Base-by-base conservation (phyloP, 1,140 invertebrate genomes). In the Sarcophaga peregrina region DNA sequence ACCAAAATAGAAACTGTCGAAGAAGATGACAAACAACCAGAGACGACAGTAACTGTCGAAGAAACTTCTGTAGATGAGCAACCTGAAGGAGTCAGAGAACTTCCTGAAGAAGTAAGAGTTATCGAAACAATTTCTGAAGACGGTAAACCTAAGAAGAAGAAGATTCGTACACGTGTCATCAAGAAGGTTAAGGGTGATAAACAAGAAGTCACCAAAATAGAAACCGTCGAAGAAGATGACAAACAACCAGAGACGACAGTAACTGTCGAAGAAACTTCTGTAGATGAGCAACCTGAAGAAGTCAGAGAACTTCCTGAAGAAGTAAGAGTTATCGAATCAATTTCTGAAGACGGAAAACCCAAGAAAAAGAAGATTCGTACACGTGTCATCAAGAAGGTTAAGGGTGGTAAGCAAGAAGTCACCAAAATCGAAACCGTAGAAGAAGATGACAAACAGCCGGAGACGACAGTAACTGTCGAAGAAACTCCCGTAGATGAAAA, bases 391-490 rank as follows among this genome's bases (percentile, higher is more conserved):
- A 86, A 86, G 50, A 86, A 86, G 83, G 78, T 86, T 68, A 89
- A 86, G 68, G 88, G 86, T 7, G 84, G 86, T 20, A 88, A 90
- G 74, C 85, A 91, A 85, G 85, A 91, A 84, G 85, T 90, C 0
- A 90, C 88, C n/a, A 90, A 91, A 85, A 89, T 90, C 7, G 86
- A 87, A 11, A 88, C 86, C 15, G 81, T 91, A 9, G 87, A 91
- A 83, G 86, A 87, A 58, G 87, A 85, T 72, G 86, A 86, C 82
- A 86, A 88, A 83, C 48, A 78, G 76, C 78, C 83, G 5, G 84
- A 86, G 15, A 86, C 84, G 2, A 52, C 50, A 10, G 50, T 52
- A 10, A 52, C 50, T 52, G 50, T 52, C 1, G 50, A 52, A 52
- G 50, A 52, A 52, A 52, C 50, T 10, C 50, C 48, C 9, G 13